These are phyloP conservation scores for Philaethria dido DNA, from an alignment of 2,888 invertebrate genomes.

Conservation along the genomic window DNA sequence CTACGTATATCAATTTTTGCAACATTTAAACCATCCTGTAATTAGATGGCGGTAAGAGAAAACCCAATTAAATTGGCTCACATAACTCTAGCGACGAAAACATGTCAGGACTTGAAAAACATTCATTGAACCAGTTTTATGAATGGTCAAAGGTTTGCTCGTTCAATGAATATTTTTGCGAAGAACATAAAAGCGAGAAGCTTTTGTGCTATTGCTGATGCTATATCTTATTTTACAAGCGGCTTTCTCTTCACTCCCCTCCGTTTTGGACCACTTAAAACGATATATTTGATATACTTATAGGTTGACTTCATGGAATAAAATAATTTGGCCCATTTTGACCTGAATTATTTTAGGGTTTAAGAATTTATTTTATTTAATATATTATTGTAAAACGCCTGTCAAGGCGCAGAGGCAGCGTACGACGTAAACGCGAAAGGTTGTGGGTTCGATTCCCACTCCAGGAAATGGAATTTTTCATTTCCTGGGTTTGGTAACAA, in stretches of 20 bases:
- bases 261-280: slow-evolving; percentile 8
- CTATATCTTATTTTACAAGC: slow-evolving; percentile 14
- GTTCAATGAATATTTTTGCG: slow-evolving; percentile 37
- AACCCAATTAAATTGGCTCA: slow-evolving; percentile 10
- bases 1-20: neutral
- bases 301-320: neutral
- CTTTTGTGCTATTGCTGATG: slow-evolving; percentile 7
- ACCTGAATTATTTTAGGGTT: too few relatives aligned
- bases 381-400: too few relatives aligned
- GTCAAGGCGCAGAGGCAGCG: too few relatives aligned
- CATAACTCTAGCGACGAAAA: slow-evolving; percentile 28
- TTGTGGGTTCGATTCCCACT: too few relatives aligned
- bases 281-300: slow-evolving; percentile 6
- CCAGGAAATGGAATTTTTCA: too few relatives aligned
- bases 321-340: neutral
- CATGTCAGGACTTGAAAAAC: slow-evolving; percentile 31
- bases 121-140: slow-evolving; percentile 45
- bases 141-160: slow-evolving; percentile 40
- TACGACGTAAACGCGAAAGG: too few relatives aligned
- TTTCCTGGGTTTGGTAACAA: too few relatives aligned
- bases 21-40: neutral
- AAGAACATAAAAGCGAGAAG: neutral
- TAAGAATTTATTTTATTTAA: too few relatives aligned
- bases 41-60: slow-evolving; percentile 1
- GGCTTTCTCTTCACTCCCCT: neutral